These are phyloP conservation scores for Pollimyrus isidori DNA, from an alignment of 2,113 vertebrate genomes.

Conservation along the genomic window DNA sequence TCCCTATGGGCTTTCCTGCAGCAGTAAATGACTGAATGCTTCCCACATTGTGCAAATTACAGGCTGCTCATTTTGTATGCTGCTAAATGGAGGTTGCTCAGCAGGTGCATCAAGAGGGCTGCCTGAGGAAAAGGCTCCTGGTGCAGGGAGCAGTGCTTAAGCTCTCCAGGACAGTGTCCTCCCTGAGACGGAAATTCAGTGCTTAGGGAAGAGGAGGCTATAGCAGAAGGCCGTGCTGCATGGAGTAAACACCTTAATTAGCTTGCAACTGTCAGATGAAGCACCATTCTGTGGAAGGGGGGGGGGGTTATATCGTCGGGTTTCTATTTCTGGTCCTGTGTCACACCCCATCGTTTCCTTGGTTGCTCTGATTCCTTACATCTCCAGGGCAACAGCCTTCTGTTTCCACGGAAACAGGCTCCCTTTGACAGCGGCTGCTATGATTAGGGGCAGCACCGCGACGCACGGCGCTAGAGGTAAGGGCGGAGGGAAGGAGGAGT, in stretches of 20 bases:
- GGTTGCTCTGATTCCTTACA: constrained; percentile 36
- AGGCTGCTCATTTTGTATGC: neutral
- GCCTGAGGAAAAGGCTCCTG: neutral
- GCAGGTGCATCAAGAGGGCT: neutral
- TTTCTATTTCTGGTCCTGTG: no score
- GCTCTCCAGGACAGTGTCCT: neutral
- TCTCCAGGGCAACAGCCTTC: constrained; percentile 66
- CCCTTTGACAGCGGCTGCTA: constrained; percentile 29
- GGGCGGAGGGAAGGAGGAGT: neutral
- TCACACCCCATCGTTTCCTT: constrained; percentile 27
- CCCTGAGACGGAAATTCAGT: neutral
- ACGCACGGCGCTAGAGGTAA: neutral
- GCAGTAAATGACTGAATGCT: neutral
- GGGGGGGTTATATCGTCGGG: no score
- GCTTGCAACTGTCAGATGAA: neutral
- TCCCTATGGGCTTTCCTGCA: neutral
- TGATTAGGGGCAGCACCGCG: constrained; percentile 35
- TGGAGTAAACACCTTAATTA: constrained; percentile 10
- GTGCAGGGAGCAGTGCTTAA: neutral
- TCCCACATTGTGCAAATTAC: neutral
- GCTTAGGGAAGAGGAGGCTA: neutral
- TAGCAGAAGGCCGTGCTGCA: neutral
- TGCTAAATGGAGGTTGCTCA: neutral
- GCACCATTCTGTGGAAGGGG: neutral
- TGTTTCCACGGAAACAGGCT: constrained; percentile 50